A percentile compares a stretch with the other conserved stretches of the same genome.
Evolutionary conservation across 1,140 invertebrate species (phyloP).

Genomic region (Myzus persicae): DNA sequence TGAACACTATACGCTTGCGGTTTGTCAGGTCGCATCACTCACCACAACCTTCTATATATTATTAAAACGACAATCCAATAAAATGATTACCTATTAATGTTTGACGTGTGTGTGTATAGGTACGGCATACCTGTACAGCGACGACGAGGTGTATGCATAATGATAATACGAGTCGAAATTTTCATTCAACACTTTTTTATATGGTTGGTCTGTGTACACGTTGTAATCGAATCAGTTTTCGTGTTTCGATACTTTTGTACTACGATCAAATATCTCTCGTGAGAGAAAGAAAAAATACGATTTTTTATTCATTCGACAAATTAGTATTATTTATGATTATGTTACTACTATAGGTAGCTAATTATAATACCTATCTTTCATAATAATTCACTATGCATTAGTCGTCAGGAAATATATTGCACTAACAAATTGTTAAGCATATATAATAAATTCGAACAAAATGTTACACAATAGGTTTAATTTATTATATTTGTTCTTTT

Average conservation of each 20-base stretch:
- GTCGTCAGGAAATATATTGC: not conserved
- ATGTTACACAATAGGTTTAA: not conserved
- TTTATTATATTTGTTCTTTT: not conserved
- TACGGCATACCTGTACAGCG: not conserved
- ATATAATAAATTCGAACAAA: not conserved
- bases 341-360: not conserved
- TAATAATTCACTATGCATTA: not conserved
- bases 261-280: not conserved
- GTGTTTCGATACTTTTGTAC: not conserved
- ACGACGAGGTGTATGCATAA: not conserved
- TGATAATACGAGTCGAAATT: not conserved
- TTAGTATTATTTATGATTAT: not conserved
- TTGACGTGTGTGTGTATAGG: not conserved
- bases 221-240: not conserved
- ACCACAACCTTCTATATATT: constrained; percentile 19
- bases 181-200: constrained; percentile 3
- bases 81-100: constrained; percentile 27
- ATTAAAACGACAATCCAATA: not conserved
- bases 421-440: not conserved
- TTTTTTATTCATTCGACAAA: not conserved
- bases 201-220: not conserved
- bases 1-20: not conserved
- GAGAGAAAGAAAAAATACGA: not conserved
- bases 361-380: not conserved
- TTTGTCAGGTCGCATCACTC: not conserved